Percentiles rank a stretch among this genome's conserved stretches.
These are phyloP conservation scores for Recurvirostra avosetta DNA, from an alignment of 2,113 vertebrate species.

Conservation along the genomic window DNA sequence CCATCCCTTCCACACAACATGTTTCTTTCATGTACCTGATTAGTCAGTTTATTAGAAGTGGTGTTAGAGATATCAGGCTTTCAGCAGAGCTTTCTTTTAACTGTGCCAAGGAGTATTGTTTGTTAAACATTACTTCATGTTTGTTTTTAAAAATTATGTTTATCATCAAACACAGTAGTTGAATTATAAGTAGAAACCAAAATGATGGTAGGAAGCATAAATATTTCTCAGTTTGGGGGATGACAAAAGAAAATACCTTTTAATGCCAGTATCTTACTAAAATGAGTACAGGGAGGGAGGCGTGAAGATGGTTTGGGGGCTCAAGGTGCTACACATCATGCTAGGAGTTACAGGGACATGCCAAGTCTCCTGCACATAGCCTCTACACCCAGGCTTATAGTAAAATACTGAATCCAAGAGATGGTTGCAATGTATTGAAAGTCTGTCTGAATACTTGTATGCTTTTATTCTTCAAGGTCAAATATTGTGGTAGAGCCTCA, in stretches of 20 bases:
- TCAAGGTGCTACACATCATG: fast-evolving
- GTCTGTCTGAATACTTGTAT: neutral
- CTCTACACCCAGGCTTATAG: fast-evolving
- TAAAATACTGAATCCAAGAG: neutral
- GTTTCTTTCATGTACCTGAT: neutral
- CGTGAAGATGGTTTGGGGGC: neutral
- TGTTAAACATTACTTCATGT: neutral
- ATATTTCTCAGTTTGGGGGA: neutral
- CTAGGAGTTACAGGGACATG: neutral
- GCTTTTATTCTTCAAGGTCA: neutral
- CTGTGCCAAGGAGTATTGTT: neutral
- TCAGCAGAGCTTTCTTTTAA: neutral
- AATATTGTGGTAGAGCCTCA: neutral
- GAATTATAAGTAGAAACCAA: neutral
- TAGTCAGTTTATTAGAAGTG: neutral
- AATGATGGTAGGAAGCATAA: neutral
- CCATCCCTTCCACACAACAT: neutral
- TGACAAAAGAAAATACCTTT: neutral
- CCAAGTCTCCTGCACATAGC: neutral
- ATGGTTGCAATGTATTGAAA: fast-evolving
- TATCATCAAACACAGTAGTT: neutral
- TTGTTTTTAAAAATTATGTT: neutral
- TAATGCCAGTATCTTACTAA: neutral
- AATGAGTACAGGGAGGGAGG: neutral
- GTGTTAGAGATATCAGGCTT: neutral